These are phyloP conservation scores for Motacilla alba DNA, from an alignment of 2,113 vertebrate genomes.

Conservation along the genomic window DNA sequence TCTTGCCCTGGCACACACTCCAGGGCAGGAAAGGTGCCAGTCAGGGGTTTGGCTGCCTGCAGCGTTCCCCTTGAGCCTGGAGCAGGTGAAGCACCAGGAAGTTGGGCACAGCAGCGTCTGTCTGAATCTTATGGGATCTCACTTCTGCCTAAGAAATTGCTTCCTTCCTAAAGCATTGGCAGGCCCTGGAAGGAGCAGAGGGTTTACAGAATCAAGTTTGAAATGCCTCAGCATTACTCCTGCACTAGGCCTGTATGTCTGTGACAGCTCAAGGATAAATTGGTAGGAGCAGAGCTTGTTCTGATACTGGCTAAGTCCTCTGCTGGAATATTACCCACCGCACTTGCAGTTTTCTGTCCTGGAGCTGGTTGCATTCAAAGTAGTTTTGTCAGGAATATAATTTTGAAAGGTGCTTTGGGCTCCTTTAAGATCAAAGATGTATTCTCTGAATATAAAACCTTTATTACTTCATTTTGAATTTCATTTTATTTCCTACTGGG, in stretches of 20 bases:
- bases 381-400: conserved; percentile 49
- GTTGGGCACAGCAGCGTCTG: accelerated
- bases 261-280: not conserved
- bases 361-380: conserved; percentile 48
- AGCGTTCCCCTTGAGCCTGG: accelerated
- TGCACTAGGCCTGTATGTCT: not conserved
- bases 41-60: not conserved
- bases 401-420: conserved; percentile 68
- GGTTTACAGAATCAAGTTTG: not conserved
- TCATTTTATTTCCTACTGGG: conserved; percentile 67
- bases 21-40: not conserved
- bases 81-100: not conserved
- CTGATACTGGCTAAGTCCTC: not conserved
- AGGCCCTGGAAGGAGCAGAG: not conserved
- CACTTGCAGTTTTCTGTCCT: conserved; percentile 5
- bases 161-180: not conserved
- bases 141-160: not conserved
- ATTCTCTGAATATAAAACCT: conserved; percentile 64
- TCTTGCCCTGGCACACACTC: not conserved
- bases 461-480: conserved; percentile 63
- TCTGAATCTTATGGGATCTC: accelerated
- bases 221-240: not conserved
- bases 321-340: not conserved
- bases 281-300: not conserved
- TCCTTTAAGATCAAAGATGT: conserved; percentile 66